Evolutionary conservation across 2,888 invertebrate species (phyloP), one percentile per base, ranked within the genome.

Genomic region (Pogonocherus hispidulus): DNA sequence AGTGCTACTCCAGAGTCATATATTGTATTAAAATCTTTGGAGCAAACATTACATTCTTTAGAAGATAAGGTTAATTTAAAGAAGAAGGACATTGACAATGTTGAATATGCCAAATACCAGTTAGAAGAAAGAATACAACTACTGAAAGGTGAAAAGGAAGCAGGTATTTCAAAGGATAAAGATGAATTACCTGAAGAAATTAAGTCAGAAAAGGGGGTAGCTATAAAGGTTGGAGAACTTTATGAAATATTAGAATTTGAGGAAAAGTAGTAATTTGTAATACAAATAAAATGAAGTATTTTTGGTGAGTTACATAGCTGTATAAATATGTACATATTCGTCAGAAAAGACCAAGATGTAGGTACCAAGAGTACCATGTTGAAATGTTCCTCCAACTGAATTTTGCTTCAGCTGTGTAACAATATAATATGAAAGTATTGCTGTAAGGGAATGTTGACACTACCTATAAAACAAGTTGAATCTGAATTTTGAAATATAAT

Each of bases 231-330:
- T 4, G 82, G 82, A 1, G 76, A 76, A 44, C 80, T 77, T 74
- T 82, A 81, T 73, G 82, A 82, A 74, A 82, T 82, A 55, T 27
- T 82, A 32, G 82, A 82, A 71, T 80, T 74, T 72, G 82, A 82
- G 71, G 69, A 79, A 44, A 68, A 69, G 69, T 46, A 35, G 41
- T 22, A 67, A 27, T 8, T 27, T 27, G 27, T 5, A 8, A 8
- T 8, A 27, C 27, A 5, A 27, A 27, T 27, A 27, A 8, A 5
- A 27, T 3, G 8, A 27, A 27, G 27, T n/a, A n/a, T n/a, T n/a
- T n/a, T n/a, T n/a, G n/a, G n/a, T n/a, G n/a, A n/a, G n/a, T n/a
- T n/a, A n/a, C n/a, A n/a, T n/a, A n/a, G n/a, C n/a, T n/a, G n/a
- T n/a, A n/a, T n/a, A n/a, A n/a, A n/a, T n/a, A n/a, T n/a, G n/a